Evolutionary conservation across 1,140 invertebrate genomes (phyloP), one percentile per base, ranked within the genome.

Genomic region (Lepidurus couesii): DNA sequence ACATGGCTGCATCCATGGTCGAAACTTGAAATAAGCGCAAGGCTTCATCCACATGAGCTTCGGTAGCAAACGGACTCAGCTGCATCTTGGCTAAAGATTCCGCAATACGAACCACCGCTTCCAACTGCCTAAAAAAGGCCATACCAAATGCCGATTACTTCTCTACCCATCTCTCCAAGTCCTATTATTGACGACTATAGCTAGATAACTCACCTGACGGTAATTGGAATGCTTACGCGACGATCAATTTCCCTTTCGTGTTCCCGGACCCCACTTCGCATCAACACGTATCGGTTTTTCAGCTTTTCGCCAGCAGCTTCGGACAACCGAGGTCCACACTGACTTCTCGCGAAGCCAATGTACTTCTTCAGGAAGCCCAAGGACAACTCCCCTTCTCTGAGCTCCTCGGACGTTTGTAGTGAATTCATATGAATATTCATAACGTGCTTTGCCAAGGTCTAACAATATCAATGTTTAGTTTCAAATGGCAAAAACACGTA

Each of bases 21-120:
- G 98, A 99, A 1, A 99, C 97, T 87, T 98, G 94, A 85, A 99
- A 99, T 8, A 99, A 87, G n/a, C 98, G 87, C n/a, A 99, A 86
- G 1, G 98, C 95, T 87, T 99, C 98, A 81, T 97, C 94, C 0
- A 99, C 94, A 84, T 99, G 96, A 10, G 88, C 86, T 83, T 98
- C 95, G 0, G 89, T 93, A 3, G 93, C 97, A 86, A 99, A 99
- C 0, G 95, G 91, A 78, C 91, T 88, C n/a, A 99, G 85, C 82
- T 95, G 91, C 96, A 99, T 99, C 88, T 99, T 99, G 0, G 98
- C 98, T 42, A 99, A 86, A 9, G 96, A 92, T 87, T 99, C 98
- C 0, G 97, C 95, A 80, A 99, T 98, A 78, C 98, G 90, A 80
- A 99, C 92, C 34, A 99, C 88, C 43, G 98, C 98, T 87, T 99